Base-by-base conservation (phyloP, 37 sponge, comb jelly and placozoan species). In the Diacarnus erythraeanus region DNA sequence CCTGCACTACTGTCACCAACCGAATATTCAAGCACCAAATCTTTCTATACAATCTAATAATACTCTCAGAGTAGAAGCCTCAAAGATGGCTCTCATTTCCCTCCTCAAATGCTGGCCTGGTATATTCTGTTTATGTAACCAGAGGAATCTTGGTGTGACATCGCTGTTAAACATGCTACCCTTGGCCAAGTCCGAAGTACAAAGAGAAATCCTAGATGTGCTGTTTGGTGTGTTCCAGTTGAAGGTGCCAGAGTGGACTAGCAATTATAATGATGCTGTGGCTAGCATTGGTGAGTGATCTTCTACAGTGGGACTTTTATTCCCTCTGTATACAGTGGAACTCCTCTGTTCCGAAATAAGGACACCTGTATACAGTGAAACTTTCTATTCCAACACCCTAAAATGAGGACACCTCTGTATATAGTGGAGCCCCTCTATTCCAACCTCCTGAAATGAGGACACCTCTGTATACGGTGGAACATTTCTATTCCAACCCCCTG, bases 161-260 rank as follows among this genome's bases (percentile, higher is more conserved):
- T 59, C 90, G 2, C 68, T 89, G 15, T 23, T 89, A 31, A 59
- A 57, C 15, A 71, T 80, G 77, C 54, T 89, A 22, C 82, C 86
- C 6, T 64, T 88, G 57, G 72, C 76, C 25, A 75, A 79, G 33
- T 31, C 71, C 21, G 20, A 10, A 71, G 77, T 87, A 22, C 83
- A 86, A 93, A 83, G 69, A 23, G 89, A 84, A 60, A 82, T 91
- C 1, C 72, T 94, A 72, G 93, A 91, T 17, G 35, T 94, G 65
- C 40, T 94, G 34, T 94, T 81, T 59, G 37, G 25, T 42, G 85
- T 88, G 40, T 94, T 91, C 64, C 91, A 91, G 44, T 38, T 94
- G 78, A 94, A 84, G 72, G 79, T 84, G 26, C 95, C 95, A 21
- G 76, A 83, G 39, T 91, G 93, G 95, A 94, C 95, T 18, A 78